Percentiles rank a stretch among this genome's conserved stretches.
These are phyloP conservation scores for Montifringilla adamsi DNA, from an alignment of 2,113 vertebrate genomes.

Conservation along the genomic window DNA sequence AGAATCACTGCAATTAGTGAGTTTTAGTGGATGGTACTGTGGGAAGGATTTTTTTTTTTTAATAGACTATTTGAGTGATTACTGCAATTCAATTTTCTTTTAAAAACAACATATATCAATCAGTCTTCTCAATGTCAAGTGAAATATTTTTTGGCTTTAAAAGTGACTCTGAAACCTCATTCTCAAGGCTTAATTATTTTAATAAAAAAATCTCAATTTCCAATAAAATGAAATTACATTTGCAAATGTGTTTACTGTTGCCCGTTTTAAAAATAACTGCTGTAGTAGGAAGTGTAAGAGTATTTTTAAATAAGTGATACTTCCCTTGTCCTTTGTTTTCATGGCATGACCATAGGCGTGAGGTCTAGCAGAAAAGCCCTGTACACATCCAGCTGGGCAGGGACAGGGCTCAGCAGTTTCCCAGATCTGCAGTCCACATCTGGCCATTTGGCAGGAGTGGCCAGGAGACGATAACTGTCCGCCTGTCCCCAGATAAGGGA, in stretches of 20 bases:
- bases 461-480: neutral
- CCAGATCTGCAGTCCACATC: neutral
- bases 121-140: neutral
- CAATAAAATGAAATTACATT: neutral
- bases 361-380: neutral
- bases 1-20: neutral
- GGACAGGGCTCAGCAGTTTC: neutral
- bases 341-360: accelerated
- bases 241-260: neutral
- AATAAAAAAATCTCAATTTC: neutral
- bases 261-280: neutral
- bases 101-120: neutral
- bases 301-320: neutral
- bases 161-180: neutral
- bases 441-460: neutral
- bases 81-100: neutral
- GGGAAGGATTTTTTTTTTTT: neutral
- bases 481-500: neutral
- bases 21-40: neutral
- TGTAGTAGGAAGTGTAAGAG: neutral
- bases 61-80: neutral
- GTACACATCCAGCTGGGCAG: neutral
- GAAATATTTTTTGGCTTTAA: neutral
- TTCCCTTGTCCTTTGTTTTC: neutral
- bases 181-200: neutral